phyloP scores from a whole-genome alignment of 2,797 vertebrate genomes.

The Glossophaga mutica region DNA sequence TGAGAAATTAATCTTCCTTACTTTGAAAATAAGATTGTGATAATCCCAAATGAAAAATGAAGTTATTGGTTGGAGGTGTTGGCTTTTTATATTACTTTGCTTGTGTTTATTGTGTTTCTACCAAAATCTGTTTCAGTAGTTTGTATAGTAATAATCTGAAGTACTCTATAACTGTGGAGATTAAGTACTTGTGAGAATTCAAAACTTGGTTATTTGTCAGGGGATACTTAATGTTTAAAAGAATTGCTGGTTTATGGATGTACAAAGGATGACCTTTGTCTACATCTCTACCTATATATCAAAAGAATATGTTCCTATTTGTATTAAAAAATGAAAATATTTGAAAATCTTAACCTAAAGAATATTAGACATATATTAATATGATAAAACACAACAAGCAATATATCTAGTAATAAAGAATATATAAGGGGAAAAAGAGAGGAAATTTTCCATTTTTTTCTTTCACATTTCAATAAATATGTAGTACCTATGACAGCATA shows the following conservation, averaged over 20 bases:
- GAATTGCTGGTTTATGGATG: neutral
- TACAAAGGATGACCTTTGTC: neutral
- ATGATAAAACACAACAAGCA: neutral
- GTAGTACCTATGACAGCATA: neutral
- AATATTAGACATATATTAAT: neutral
- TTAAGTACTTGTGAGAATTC: neutral
- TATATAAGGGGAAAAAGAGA: neutral
- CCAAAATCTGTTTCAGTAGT: conserved; percentile 5
- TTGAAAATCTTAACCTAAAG: neutral
- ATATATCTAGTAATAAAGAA: neutral
- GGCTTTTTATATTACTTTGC: conserved; percentile 12
- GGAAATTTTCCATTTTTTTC: neutral
- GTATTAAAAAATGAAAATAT: conserved; percentile 7
- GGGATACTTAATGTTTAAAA: neutral
- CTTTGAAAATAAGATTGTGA: neutral
- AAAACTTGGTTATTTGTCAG: conserved; percentile 6
- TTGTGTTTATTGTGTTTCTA: neutral
- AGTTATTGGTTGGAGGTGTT: neutral
- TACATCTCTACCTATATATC: neutral
- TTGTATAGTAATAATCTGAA: neutral
- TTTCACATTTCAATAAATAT: conserved; percentile 18
- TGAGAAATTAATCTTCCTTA: neutral
- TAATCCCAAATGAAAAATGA: neutral
- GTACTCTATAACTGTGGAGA: neutral
- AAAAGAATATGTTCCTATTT: conserved; percentile 19